Percentiles rank a stretch among this genome's conserved stretches.
Evolutionary conservation across 2,888 invertebrate species (phyloP).

Genomic region (Onchidella celtica): DNA sequence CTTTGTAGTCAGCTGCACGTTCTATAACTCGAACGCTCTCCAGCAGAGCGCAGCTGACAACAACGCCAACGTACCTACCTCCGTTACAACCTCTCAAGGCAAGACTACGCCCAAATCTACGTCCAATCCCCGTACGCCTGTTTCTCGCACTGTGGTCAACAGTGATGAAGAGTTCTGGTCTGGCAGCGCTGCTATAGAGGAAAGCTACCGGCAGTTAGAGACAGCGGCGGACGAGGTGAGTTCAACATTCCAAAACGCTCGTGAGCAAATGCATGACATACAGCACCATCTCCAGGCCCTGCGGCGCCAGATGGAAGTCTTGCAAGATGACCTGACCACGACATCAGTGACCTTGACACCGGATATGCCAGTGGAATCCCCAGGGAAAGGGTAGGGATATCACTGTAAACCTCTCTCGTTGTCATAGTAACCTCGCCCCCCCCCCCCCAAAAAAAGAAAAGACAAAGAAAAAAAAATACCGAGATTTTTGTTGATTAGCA

Average conservation of each 20-base stretch:
- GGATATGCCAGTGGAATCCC: background rate
- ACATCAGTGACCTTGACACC: constrained; percentile 12
- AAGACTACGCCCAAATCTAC: background rate
- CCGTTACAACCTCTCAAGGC: background rate
- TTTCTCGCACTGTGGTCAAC: background rate
- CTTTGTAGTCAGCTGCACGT: constrained; percentile 43
- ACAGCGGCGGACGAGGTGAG: constrained; percentile 63
- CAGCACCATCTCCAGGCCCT: constrained; percentile 70
- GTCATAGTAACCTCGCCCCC: no score
- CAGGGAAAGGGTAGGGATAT: background rate
- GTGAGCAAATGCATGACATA: constrained; percentile 74
- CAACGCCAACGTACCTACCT: background rate
- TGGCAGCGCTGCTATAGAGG: constrained; percentile 55
- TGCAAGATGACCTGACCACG: constrained; percentile 61
- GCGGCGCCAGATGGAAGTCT: constrained; percentile 69
- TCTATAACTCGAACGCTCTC: constrained; percentile 46
- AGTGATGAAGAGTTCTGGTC: constrained; percentile 41
- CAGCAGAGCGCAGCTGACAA: constrained; percentile 11
- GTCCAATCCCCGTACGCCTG: background rate
- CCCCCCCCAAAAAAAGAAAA: no score
- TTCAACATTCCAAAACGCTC: constrained; percentile 69
- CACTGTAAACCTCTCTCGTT: no score
- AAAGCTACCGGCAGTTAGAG: constrained; percentile 57
- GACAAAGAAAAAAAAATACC: no score
- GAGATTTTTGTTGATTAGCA: no score